Percentiles rank a stretch among this genome's conserved stretches.
Conservation (phyloP, 2,888 invertebrate genomes). For the Tiphia femorata region DNA sequence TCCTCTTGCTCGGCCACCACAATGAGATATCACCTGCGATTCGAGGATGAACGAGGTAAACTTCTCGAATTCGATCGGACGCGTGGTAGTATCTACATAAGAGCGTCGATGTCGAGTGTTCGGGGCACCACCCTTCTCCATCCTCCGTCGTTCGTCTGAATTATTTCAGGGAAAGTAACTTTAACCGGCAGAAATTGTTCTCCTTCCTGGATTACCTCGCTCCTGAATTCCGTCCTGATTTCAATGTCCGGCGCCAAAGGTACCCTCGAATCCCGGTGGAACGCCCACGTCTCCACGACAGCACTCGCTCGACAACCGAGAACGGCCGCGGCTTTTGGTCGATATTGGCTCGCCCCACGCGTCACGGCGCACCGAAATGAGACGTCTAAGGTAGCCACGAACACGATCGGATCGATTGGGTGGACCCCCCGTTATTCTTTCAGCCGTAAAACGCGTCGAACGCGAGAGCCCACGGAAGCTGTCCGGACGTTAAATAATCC, state of each 20-base stretch:
- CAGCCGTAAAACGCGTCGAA: slow-evolving; percentile 42
- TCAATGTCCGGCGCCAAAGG: no score
- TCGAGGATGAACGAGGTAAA: no score
- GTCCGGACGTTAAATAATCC: slow-evolving; percentile 44
- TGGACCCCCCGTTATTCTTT: slow-evolving; percentile 38
- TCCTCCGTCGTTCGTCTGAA: no score
- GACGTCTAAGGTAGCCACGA: slow-evolving; percentile 48
- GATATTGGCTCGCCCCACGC: slow-evolving; percentile 14
- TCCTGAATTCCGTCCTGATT: no score
- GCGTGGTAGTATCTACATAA: no score
- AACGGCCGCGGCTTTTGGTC: slow-evolving; percentile 19
- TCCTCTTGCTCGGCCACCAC: slow-evolving; percentile 35
- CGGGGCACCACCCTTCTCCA: no score
- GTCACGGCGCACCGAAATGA: slow-evolving; percentile 35
- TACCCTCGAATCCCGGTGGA: slow-evolving; percentile 43
- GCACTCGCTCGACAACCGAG: slow-evolving; percentile 24
- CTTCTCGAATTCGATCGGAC: no score
- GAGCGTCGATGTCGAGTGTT: no score
- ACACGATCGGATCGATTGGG: slow-evolving; percentile 34
- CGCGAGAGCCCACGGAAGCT: slow-evolving; percentile 46
- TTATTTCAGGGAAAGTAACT: no score
- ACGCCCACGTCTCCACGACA: slow-evolving; percentile 36
- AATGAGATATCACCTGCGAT: slow-evolving; percentile 50
- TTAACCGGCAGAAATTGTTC: no score
- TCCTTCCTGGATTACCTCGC: no score